Evolutionary conservation across 2,797 vertebrate species (phyloP), one percentile per base, ranked within the genome.

Genomic region (Rachycentron canadum): DNA sequence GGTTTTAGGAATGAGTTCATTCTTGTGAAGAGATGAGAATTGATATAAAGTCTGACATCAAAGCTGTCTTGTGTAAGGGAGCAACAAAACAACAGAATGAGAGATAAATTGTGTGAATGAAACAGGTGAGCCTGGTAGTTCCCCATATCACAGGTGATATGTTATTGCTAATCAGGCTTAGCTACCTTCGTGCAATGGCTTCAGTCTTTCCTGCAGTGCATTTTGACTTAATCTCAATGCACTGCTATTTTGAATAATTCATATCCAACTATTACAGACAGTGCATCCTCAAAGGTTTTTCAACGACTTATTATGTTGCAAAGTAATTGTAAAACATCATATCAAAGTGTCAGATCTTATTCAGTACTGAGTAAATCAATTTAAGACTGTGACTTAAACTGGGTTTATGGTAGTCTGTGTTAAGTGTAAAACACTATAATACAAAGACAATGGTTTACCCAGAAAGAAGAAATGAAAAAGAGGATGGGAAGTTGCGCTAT

Each of bases 401-500:
- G 65, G 4, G 19, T 61, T 34, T 41, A 53, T 45, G n/a, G 36
- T 23, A 38, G 17, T 78, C 50, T 67, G 55, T 36, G 26, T 66
- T 11, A 58, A 50, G 30, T 64, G 45, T 59, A 14, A 71, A 82
- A 62, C 16, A 70, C 58, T 60, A 67, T 36, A 74, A 70, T 74
- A 64, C 71, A 28, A 72, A 73, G 57, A 34, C 32, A 41, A 23
- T 47, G n/a, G 61, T 80, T 52, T 73, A 23, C 38, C 7, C 71
- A 80, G 69, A 91, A 92, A 90, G 84, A 86, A 89, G 85, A 90
- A 91, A 88, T 87, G 88, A 81, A 80, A 82, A 81, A 69, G 40
- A 61, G 52, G 40, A 80, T 68, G 32, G 82, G 83, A 91, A 92
- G 84, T 90, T 78, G 66, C 74, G 76, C 41, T 73, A 61, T 83